Evolutionary conservation across 2,797 vertebrate species (phyloP).

Genomic region (Naso thynnoides): DNA sequence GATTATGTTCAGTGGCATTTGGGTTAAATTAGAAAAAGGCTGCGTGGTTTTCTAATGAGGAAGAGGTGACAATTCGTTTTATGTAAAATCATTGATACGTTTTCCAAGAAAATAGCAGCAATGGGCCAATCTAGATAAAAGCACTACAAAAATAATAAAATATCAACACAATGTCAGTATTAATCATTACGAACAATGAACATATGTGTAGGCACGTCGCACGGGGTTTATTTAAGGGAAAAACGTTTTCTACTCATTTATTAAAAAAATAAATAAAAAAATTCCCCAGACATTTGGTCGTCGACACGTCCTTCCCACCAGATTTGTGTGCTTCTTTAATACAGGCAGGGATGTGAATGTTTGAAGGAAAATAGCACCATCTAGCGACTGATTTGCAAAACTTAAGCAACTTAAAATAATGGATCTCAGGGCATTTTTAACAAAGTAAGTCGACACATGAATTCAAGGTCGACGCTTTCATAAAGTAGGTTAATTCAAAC

Average conservation of each 20-base stretch:
- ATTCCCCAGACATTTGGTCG: neutral
- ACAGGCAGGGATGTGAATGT: neutral
- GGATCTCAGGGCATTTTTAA: neutral
- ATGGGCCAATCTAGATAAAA: too few species aligned
- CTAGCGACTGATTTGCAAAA: constrained; percentile 44
- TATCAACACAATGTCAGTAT: neutral
- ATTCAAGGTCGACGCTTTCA: neutral
- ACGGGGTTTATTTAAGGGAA: neutral
- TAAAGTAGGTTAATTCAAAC: neutral
- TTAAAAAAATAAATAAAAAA: neutral
- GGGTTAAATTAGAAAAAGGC: neutral
- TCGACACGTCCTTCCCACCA: too few species aligned
- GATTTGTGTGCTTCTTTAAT: neutral
- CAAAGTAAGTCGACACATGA: neutral
- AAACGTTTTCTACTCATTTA: neutral
- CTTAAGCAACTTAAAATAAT: neutral
- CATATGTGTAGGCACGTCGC: neutral
- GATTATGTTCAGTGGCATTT: neutral
- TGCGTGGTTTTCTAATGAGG: neutral
- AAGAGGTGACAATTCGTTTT: neutral
- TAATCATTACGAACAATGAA: neutral
- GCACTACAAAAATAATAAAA: neutral
- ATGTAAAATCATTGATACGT: neutral
- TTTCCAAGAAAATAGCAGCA: neutral
- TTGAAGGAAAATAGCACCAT: constrained; percentile 63